Percentiles rank a stretch among this genome's conserved stretches.
phyloP scores from a whole-genome alignment of 1,140 invertebrate species.

The Tenebrio molitor region DNA sequence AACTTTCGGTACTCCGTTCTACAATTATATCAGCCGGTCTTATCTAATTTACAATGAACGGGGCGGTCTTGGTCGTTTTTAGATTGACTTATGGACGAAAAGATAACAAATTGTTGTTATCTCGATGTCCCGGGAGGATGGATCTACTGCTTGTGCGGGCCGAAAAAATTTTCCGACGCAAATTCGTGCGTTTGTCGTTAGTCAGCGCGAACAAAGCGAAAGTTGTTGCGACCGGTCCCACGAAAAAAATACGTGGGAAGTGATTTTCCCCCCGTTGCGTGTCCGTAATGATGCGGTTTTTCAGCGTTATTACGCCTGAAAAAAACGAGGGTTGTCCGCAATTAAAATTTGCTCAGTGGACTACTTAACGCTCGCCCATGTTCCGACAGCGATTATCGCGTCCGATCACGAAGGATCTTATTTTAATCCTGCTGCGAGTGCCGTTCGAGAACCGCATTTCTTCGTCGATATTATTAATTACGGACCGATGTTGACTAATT shows the following conservation, averaged over 20 bases:
- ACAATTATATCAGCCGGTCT: constrained; percentile 16
- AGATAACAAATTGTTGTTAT: constrained; percentile 31
- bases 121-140: constrained; percentile 14
- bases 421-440: constrained; percentile 43
- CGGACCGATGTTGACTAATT: constrained; percentile 42
- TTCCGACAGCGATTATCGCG: constrained; percentile 44
- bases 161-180: too few species aligned
- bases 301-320: neutral
- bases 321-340: constrained; percentile 12
- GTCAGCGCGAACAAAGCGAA: neutral
- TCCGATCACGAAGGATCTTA: constrained; percentile 47
- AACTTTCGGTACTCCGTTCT: constrained; percentile 22
- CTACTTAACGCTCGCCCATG: constrained; percentile 30
- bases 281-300: constrained; percentile 12
- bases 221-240: neutral
- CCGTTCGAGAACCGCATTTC: constrained; percentile 37
- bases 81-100: constrained; percentile 32
- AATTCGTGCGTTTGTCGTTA: too few species aligned
- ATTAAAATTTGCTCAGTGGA: constrained; percentile 32
- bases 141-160: too few species aligned
- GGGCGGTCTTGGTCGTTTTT: constrained; percentile 4
- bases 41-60: constrained; percentile 30
- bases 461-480: constrained; percentile 48
- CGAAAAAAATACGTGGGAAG: neutral
- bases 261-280: constrained; percentile 11